These are phyloP conservation scores for Ophion costatus DNA, from an alignment of 2,888 invertebrate species.

Conservation along the genomic window DNA sequence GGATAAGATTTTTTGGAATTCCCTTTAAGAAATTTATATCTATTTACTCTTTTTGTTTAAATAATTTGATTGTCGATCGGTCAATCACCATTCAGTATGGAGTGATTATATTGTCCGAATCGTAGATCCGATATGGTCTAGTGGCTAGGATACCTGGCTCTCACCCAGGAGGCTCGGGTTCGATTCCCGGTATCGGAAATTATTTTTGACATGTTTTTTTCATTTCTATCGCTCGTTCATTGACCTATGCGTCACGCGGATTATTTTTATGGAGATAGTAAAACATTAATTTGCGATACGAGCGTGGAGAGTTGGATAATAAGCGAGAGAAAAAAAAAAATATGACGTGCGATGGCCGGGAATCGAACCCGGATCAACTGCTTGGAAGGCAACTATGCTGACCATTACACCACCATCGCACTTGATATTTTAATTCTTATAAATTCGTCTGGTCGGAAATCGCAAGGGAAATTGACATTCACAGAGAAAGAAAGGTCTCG, in stretches of 20 bases:
- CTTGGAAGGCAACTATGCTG: slow-evolving; percentile 74
- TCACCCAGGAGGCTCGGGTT: slow-evolving; percentile 88
- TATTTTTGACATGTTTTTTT: slow-evolving; percentile 72
- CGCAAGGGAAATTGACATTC: neutral
- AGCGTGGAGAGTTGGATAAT: neutral
- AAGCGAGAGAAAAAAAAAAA: slow-evolving; percentile 37
- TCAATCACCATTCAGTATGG: neutral
- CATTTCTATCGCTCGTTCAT: neutral
- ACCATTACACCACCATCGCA: slow-evolving; percentile 74
- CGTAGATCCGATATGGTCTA: slow-evolving; percentile 85
- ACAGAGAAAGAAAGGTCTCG: neutral
- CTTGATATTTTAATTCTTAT: slow-evolving; percentile 7
- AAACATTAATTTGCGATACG: neutral
- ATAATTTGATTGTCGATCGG: too few relatives aligned
- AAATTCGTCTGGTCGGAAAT: neutral
- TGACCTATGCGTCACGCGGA: neutral
- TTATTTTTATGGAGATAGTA: neutral
- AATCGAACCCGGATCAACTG: slow-evolving; percentile 75
- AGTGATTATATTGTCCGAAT: neutral
- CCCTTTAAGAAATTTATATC: neutral
- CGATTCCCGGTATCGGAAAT: slow-evolving; percentile 87
- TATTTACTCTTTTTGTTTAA: too few relatives aligned
- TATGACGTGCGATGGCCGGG: slow-evolving; percentile 72
- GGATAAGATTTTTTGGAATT: neutral
- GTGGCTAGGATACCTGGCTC: slow-evolving; percentile 87